phyloP scores from a whole-genome alignment of 2,113 vertebrate genomes.

The Addax nasomaculatus region DNA sequence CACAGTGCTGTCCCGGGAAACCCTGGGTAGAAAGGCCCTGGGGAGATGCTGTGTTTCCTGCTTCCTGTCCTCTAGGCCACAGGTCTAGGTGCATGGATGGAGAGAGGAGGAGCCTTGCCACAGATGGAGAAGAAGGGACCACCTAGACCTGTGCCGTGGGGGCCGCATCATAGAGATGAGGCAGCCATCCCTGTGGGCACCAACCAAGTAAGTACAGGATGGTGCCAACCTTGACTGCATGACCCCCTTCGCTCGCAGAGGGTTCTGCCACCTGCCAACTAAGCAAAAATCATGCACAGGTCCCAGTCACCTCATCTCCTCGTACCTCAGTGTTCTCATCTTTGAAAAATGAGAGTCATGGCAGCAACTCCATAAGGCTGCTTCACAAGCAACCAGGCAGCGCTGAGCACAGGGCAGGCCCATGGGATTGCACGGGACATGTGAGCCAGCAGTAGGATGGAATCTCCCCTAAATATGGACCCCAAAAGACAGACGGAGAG shows the following conservation, averaged over 20 bases:
- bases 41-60: neutral
- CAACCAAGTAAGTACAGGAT: neutral
- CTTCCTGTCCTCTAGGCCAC: neutral
- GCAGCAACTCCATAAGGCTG: neutral
- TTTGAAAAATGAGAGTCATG: neutral
- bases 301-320: neutral
- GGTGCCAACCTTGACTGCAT: neutral
- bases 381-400: neutral
- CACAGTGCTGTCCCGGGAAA: neutral
- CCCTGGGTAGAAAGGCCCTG: neutral
- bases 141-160: neutral
- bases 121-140: neutral
- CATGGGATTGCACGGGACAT: fast-evolving
- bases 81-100: neutral
- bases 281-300: neutral
- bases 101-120: neutral
- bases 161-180: neutral
- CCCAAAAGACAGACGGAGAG: conserved; percentile 45
- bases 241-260: neutral
- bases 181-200: too few relatives aligned
- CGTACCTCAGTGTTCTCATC: neutral
- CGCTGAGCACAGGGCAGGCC: neutral
- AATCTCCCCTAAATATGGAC: conserved; percentile 20
- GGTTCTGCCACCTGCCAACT: neutral
- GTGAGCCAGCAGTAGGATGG: neutral